phyloP scores from a whole-genome alignment of 1,140 invertebrate genomes.

The Drosophila obscura region DNA sequence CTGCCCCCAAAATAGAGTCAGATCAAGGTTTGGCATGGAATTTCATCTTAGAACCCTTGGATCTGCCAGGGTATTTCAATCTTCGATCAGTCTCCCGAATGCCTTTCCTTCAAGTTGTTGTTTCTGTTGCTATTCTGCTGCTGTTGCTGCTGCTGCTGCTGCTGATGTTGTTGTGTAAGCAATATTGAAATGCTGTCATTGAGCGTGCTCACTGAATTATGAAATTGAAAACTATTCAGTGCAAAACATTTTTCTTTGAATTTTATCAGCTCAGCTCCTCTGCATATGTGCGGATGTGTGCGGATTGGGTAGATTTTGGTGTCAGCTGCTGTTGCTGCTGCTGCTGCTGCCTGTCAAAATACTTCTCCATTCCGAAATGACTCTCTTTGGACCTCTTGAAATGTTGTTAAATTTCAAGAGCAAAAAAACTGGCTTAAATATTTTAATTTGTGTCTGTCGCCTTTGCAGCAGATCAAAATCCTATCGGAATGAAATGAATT shows the following conservation, averaged over 20 bases:
- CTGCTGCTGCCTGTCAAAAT: slow-evolving; percentile 16
- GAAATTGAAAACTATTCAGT: slow-evolving; percentile 83
- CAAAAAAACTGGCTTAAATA: slow-evolving; percentile 61
- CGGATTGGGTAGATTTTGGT: slow-evolving; percentile 36
- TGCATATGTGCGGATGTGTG: slow-evolving; percentile 32
- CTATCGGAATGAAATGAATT: slow-evolving; percentile 54
- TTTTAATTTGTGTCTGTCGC: slow-evolving; percentile 64
- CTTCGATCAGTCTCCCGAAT: neutral
- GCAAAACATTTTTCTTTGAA: slow-evolving; percentile 71
- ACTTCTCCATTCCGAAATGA: slow-evolving; percentile 3
- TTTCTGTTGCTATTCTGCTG: slow-evolving; percentile 17
- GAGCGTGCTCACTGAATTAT: slow-evolving; percentile 81
- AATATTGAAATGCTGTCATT: slow-evolving; percentile 81
- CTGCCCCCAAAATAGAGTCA: no score
- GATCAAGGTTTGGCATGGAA: no score
- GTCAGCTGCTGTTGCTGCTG: slow-evolving; percentile 28
- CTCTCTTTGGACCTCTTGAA: slow-evolving; percentile 14
- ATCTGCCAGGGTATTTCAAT: neutral
- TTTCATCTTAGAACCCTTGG: no score
- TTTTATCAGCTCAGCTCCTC: slow-evolving; percentile 57
- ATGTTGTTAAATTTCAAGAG: no score
- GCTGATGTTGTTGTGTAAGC: slow-evolving; percentile 49
- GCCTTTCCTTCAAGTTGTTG: no score
- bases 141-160: slow-evolving; percentile 8
- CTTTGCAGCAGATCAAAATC: slow-evolving; percentile 33